Percentiles rank a stretch among this genome's conserved stretches.
Conservation (phyloP, 2,113 vertebrate genomes). For the Sterrhoptilus dennistouni region DNA sequence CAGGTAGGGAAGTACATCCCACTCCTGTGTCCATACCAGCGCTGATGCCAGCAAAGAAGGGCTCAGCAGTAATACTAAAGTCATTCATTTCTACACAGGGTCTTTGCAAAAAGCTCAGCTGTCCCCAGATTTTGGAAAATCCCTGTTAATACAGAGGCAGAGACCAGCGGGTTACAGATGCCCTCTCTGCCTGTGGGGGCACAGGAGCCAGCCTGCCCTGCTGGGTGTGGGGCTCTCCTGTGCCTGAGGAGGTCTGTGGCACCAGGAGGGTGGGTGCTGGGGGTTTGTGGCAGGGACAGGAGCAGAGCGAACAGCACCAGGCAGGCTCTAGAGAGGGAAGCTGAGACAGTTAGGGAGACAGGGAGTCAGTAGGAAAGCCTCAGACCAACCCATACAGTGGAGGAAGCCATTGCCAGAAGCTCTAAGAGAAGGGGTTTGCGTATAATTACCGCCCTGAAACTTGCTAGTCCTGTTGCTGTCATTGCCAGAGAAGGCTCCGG, state of each 20-base stretch:
- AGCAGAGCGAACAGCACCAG: constrained; percentile 1
- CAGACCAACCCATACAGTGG: constrained; percentile 29
- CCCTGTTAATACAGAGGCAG: not conserved
- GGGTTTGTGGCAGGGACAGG: not conserved
- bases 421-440: constrained; percentile 63
- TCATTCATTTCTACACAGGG: accelerated
- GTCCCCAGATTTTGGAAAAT: not conserved
- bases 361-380: constrained; percentile 54
- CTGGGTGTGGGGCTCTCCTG: not conserved
- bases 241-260: not conserved
- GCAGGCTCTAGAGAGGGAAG: constrained; percentile 22
- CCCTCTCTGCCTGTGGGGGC: not conserved
- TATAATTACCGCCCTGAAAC: constrained; percentile 85
- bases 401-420: constrained; percentile 58
- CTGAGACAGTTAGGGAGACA: constrained; percentile 46
- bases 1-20: not conserved
- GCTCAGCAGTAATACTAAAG: not conserved
- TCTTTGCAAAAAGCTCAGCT: not conserved
- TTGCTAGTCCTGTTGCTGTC: constrained; percentile 84
- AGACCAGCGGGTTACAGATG: not conserved
- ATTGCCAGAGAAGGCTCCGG: constrained; percentile 80
- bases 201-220: not conserved
- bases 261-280: not conserved
- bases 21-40: not conserved
- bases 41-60: not conserved